A percentile compares a stretch with the other conserved stretches of the same genome.
These are phyloP conservation scores for Telmatochromis sp. DNA, from an alignment of 2,113 vertebrate species.

Conservation along the genomic window DNA sequence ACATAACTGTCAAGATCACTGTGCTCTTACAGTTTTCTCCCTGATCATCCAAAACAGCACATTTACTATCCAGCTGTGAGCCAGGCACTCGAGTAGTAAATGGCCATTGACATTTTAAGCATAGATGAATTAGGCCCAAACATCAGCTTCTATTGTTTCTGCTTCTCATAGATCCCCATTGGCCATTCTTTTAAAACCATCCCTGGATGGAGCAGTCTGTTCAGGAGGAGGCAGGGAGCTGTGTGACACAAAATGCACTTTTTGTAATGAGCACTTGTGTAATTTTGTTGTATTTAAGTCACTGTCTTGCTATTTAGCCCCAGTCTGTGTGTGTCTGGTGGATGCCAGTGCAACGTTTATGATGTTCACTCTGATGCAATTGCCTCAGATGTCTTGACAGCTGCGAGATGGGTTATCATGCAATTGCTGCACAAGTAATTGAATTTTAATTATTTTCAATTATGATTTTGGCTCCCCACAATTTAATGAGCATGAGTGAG, in stretches of 20 bases:
- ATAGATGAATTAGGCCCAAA: neutral
- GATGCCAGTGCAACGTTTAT: neutral
- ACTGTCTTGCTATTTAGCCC: neutral
- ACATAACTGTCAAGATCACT: constrained; percentile 34
- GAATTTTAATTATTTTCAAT: neutral
- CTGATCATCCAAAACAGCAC: neutral
- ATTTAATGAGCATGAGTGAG: neutral
- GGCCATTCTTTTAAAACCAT: neutral
- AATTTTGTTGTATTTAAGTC: neutral
- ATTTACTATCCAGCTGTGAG: neutral
- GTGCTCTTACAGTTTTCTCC: neutral
- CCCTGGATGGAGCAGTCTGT: neutral
- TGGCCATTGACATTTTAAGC: neutral
- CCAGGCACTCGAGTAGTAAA: neutral
- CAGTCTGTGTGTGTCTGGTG: neutral
- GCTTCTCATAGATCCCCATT: neutral
- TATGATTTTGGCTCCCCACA: neutral
- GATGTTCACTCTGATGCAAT: neutral
- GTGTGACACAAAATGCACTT: neutral
- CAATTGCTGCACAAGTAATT: neutral
- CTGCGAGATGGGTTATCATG: neutral
- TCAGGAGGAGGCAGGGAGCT: neutral
- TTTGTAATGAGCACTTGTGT: neutral
- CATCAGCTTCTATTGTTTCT: neutral
- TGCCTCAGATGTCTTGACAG: neutral